These are phyloP conservation scores for Anastatus disparis DNA, from an alignment of 1,140 invertebrate genomes.

Conservation along the genomic window DNA sequence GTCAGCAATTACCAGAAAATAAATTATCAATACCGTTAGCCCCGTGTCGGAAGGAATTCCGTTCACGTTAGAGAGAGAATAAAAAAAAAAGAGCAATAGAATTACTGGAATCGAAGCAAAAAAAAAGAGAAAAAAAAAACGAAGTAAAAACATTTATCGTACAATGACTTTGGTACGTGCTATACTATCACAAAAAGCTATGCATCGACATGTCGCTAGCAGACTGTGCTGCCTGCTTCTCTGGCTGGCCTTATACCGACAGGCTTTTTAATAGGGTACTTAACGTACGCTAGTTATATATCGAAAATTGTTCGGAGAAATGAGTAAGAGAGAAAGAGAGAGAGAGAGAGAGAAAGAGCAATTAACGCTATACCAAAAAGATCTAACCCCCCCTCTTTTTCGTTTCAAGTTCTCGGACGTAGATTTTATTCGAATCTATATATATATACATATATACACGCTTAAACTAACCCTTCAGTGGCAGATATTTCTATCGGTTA, in stretches of 20 bases:
- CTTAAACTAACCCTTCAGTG: not conserved
- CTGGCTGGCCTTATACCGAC: slow-evolving; percentile 26
- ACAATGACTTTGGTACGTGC: slow-evolving; percentile 10
- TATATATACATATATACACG: not conserved
- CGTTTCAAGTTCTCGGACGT: slow-evolving; percentile 7
- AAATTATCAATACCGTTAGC: not conserved
- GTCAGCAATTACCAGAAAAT: not conserved
- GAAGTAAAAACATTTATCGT: slow-evolving; percentile 18
- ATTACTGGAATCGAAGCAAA: not conserved
- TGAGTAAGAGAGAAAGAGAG: too few relatives aligned
- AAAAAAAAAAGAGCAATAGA: too few relatives aligned
- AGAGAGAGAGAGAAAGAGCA: not conserved
- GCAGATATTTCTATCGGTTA: not conserved
- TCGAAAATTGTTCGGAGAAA: too few relatives aligned
- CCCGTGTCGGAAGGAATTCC: too few relatives aligned
- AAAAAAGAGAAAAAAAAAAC: not conserved
- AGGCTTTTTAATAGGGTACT: slow-evolving; percentile 35
- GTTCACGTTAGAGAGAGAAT: too few relatives aligned
- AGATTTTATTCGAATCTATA: not conserved
- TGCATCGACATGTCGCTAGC: slow-evolving; percentile 23
- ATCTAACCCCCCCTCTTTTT: too few relatives aligned
- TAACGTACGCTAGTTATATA: slow-evolving; percentile 4
- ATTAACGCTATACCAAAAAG: slow-evolving; percentile 24
- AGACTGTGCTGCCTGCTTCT: too few relatives aligned
- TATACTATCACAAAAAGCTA: not conserved